These are phyloP conservation scores for Serranus cabrilla DNA, from an alignment of 2,797 vertebrate genomes.

Conservation along the genomic window DNA sequence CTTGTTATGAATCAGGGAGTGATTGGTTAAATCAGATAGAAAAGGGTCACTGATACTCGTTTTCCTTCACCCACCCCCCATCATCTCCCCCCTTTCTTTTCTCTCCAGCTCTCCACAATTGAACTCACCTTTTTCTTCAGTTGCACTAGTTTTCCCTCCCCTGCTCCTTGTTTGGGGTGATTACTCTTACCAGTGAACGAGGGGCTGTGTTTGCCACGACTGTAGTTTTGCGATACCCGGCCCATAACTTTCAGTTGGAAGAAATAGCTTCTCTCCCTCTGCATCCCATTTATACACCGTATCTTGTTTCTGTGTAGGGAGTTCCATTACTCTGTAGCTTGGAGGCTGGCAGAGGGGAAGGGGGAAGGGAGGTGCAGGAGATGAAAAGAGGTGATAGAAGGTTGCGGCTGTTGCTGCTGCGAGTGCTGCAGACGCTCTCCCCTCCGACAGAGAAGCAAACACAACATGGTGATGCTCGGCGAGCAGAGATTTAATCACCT, in stretches of 20 bases:
- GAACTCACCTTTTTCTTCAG: slow-evolving; percentile 52
- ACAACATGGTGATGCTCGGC: slow-evolving; percentile 63
- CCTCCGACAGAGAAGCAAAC: slow-evolving; percentile 57
- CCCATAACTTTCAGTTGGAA: slow-evolving; percentile 78
- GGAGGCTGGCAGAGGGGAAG: slow-evolving; percentile 63
- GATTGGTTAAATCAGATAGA: slow-evolving; percentile 31
- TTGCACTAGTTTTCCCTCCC: slow-evolving; percentile 38
- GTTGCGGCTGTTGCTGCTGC: slow-evolving; percentile 61
- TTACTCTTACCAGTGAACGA: slow-evolving; percentile 75
- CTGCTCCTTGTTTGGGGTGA: slow-evolving; percentile 66
- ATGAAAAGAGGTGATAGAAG: slow-evolving; percentile 77
- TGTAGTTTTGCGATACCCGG: slow-evolving; percentile 74
- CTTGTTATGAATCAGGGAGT: slow-evolving; percentile 39
- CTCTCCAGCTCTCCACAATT: slow-evolving; percentile 29
- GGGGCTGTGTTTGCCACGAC: slow-evolving; percentile 65
- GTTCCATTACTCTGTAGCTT: slow-evolving; percentile 81
- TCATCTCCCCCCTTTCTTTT: not conserved
- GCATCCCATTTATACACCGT: slow-evolving; percentile 83
- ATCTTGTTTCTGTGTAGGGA: slow-evolving; percentile 80
- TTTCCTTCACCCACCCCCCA: slow-evolving; percentile 21
- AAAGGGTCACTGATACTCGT: slow-evolving; percentile 37
- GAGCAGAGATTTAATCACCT: slow-evolving; percentile 78
- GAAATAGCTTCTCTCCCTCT: slow-evolving; percentile 77
- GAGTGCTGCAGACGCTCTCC: slow-evolving; percentile 47
- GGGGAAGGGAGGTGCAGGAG: slow-evolving; percentile 52